phyloP scores from a whole-genome alignment of 64 coral and sea anemone species.

The Orbicella faveolata region DNA sequence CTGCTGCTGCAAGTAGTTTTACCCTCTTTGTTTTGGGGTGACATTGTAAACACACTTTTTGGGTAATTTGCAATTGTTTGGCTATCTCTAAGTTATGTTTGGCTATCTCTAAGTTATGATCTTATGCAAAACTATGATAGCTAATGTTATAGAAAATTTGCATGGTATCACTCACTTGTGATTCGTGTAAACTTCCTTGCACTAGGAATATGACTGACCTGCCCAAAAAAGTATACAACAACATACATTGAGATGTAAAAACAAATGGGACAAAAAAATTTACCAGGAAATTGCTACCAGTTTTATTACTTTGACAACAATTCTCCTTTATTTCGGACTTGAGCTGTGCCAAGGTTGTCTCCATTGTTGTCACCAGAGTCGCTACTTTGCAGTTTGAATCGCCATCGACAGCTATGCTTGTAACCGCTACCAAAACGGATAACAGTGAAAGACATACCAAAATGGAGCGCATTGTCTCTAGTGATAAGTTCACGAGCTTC shows the following conservation, averaged over 20 bases:
- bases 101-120: too few relatives aligned
- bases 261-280: too few relatives aligned
- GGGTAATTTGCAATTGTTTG: too few relatives aligned
- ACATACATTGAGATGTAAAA: too few relatives aligned
- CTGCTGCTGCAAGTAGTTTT: too few relatives aligned
- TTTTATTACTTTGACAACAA: too few relatives aligned
- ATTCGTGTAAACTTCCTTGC: not conserved
- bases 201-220: not conserved
- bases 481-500: too few relatives aligned
- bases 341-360: not conserved
- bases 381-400: not conserved
- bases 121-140: too few relatives aligned
- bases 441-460: not conserved
- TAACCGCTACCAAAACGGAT: not conserved
- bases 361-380: not conserved
- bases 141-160: not conserved
- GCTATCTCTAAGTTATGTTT: too few relatives aligned
- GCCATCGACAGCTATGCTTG: not conserved
- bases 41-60: too few relatives aligned
- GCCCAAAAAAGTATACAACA: not conserved
- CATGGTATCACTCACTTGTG: not conserved
- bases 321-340: not conserved
- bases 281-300: too few relatives aligned
- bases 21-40: too few relatives aligned
- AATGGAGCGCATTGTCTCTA: not conserved